Conservation (phyloP, 2,113 vertebrate genomes). For the Caracal caracal region DNA sequence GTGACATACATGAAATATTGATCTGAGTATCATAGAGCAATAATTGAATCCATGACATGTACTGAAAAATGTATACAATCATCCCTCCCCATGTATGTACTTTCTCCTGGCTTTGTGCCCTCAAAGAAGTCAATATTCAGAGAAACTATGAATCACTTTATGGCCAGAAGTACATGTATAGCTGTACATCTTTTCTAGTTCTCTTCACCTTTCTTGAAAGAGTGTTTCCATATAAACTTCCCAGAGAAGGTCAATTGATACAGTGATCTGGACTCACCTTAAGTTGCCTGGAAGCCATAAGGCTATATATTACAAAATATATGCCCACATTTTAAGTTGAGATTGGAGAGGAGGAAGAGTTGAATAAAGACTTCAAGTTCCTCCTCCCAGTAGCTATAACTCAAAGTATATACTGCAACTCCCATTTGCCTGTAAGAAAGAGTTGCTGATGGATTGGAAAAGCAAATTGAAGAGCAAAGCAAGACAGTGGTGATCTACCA, state of each 20-base stretch:
- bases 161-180: neutral
- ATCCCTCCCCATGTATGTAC: neutral
- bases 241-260: neutral
- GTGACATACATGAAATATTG: neutral
- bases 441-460: neutral
- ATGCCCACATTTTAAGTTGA: neutral
- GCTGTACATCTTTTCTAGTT: neutral
- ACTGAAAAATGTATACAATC: neutral
- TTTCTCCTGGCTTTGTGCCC: neutral
- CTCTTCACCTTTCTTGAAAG: neutral
- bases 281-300: neutral
- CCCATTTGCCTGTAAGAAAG: neutral
- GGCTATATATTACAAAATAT: neutral
- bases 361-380: neutral
- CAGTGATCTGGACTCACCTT: neutral
- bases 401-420: neutral
- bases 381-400: neutral
- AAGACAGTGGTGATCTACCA: neutral
- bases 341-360: neutral
- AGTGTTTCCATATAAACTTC: neutral
- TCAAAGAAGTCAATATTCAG: neutral
- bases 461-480: neutral
- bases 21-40: neutral
- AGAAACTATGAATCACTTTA: neutral
- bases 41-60: neutral